A percentile compares a stretch with the other conserved stretches of the same genome.
phyloP scores from a whole-genome alignment of 2,113 vertebrate genomes.

The Campylomormyrus tamandua region DNA sequence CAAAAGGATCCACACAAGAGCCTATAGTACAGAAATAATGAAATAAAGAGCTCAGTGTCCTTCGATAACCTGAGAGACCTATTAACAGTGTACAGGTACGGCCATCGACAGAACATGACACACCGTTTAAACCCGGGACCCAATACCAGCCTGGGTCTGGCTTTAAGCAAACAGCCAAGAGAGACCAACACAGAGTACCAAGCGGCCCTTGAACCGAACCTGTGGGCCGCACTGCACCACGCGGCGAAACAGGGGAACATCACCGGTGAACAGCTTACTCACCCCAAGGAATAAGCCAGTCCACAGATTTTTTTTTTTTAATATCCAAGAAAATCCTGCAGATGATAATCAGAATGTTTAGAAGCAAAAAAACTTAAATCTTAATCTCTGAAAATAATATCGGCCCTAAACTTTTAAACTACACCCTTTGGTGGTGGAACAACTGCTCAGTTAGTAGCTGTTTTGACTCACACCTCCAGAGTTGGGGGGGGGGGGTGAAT shows the following conservation, averaged over 20 bases:
- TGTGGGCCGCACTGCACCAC: not conserved
- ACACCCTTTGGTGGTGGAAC: not conserved
- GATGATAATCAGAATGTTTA: not conserved
- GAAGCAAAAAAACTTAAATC: not conserved
- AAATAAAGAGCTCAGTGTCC: not conserved
- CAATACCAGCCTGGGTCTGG: not conserved
- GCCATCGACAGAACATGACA: not conserved
- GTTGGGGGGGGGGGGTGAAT: not conserved
- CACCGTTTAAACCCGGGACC: not conserved
- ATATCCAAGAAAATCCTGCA: not conserved
- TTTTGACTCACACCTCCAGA: not conserved
- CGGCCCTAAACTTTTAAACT: not conserved
- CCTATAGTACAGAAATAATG: not conserved
- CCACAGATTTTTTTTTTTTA: not conserved
- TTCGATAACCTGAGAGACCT: not conserved
- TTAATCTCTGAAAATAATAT: not conserved
- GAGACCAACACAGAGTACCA: not conserved
- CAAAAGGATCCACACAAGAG: conserved; percentile 12
- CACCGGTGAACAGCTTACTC: not conserved
- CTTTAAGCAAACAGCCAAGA: not conserved
- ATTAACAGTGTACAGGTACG: not conserved
- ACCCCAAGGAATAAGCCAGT: not conserved
- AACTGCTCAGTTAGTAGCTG: not conserved
- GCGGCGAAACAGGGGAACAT: not conserved
- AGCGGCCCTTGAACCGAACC: not conserved